These are phyloP conservation scores for Solea solea DNA, from an alignment of 2,113 vertebrate species.

Conservation along the genomic window DNA sequence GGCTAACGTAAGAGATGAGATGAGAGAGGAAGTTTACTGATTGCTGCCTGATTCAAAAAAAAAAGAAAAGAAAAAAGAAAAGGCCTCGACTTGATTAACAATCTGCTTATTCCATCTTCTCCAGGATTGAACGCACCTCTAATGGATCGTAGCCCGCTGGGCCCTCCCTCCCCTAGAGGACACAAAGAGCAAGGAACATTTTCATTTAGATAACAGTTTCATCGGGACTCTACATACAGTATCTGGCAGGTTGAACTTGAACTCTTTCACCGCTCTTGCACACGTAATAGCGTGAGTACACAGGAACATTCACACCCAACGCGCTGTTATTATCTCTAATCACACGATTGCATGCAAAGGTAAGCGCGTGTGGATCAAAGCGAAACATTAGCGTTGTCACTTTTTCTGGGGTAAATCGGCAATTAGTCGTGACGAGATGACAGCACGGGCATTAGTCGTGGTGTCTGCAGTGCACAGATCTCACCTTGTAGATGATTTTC, in stretches of 20 bases:
- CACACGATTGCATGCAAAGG: not conserved
- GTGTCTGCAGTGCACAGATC: not conserved
- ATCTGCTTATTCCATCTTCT: slow-evolving; percentile 79
- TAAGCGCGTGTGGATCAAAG: not conserved
- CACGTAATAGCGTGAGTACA: not conserved
- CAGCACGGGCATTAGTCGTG: not conserved
- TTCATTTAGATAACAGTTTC: not conserved
- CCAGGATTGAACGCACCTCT: slow-evolving; percentile 85
- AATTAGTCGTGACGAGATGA: not conserved
- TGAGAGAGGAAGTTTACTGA: not conserved
- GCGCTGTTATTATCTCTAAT: not conserved
- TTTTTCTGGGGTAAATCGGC: too few species aligned
- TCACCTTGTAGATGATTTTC: slow-evolving; percentile 90
- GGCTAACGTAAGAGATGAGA: not conserved
- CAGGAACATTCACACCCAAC: not conserved
- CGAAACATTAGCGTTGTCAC: not conserved
- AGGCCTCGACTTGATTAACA: not conserved
- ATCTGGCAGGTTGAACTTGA: not conserved
- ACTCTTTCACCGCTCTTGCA: not conserved
- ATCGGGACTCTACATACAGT: not conserved
- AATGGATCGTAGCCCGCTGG: slow-evolving; percentile 88
- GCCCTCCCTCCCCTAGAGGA: slow-evolving; percentile 84
- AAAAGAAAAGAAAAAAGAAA: not conserved
- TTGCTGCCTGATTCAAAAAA: not conserved
- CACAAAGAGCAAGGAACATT: slow-evolving; percentile 12